A percentile compares a stretch with the other conserved stretches of the same genome.
Evolutionary conservation across 2,113 vertebrate species (phyloP).

Genomic region (Vanacampus margaritifer): DNA sequence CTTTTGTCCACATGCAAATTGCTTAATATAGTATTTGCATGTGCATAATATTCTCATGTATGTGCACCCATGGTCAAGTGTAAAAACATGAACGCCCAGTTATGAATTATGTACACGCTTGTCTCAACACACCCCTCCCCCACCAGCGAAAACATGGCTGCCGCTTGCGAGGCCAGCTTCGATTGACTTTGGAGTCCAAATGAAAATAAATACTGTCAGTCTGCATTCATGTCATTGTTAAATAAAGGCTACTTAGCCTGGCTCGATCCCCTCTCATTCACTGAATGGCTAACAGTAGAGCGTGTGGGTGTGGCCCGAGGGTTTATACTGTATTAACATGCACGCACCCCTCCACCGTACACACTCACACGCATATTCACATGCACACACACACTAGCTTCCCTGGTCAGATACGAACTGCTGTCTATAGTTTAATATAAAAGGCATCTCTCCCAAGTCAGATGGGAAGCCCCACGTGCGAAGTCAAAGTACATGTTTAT

Average conservation of each 20-base stretch:
- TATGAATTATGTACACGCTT: constrained; percentile 61
- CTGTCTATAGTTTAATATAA: constrained; percentile 49
- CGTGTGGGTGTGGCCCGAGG: constrained; percentile 62
- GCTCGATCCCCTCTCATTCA: constrained; percentile 38
- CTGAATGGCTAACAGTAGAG: constrained; percentile 53
- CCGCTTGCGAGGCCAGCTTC: constrained; percentile 46
- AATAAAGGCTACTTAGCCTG: constrained; percentile 52
- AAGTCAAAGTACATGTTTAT: constrained; percentile 42
- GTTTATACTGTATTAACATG: constrained; percentile 57
- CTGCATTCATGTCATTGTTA: constrained; percentile 51
- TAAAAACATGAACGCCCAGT: constrained; percentile 22
- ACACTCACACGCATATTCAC: constrained; percentile 21
- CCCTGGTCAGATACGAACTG: constrained; percentile 45
- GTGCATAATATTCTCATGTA: neutral
- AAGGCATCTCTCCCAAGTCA: constrained; percentile 50
- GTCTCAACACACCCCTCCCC: constrained; percentile 38
- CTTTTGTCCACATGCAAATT: constrained; percentile 1
- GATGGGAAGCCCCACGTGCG: constrained; percentile 31
- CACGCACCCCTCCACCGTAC: constrained; percentile 52
- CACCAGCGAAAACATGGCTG: constrained; percentile 45
- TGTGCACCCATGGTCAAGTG: constrained; percentile 37
- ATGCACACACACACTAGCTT: constrained; percentile 34
- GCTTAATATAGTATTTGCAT: neutral
- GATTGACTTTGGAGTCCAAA: constrained; percentile 46
- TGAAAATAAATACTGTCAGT: constrained; percentile 50